Conservation (phyloP, 2,797 vertebrate species). For the Hippoglossus hippoglossus region DNA sequence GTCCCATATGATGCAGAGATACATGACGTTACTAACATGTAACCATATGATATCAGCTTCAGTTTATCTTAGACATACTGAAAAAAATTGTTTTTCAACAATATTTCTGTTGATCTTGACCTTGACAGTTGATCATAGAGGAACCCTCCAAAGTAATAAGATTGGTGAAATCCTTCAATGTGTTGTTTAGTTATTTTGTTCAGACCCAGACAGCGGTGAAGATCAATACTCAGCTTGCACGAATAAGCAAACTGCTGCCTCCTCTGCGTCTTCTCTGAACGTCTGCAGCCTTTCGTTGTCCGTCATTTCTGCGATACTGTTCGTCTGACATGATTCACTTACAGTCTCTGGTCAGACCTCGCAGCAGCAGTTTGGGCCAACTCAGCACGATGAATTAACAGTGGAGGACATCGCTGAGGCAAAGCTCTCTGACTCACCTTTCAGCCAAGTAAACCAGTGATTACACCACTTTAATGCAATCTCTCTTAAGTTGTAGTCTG, state of each 20-base stretch:
- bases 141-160: no score
- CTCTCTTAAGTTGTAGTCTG: not conserved
- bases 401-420: conserved; percentile 2
- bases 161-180: no score
- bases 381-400: not conserved
- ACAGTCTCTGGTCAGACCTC: not conserved
- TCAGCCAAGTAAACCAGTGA: not conserved
- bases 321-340: conserved; percentile 13
- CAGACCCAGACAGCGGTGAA: not conserved
- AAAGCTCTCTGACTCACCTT: not conserved
- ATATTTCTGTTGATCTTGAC: not conserved
- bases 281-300: not conserved
- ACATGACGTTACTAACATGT: not conserved
- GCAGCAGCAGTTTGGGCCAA: not conserved
- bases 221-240: not conserved
- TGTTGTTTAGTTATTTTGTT: no score
- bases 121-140: not conserved
- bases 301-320: no score
- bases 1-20: not conserved
- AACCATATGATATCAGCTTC: no score
- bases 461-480: not conserved
- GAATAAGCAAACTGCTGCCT: not conserved
- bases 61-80: not conserved
- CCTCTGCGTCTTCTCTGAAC: not conserved
- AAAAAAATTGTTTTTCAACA: not conserved